A percentile compares a stretch with the other conserved stretches of the same genome.
Evolutionary conservation across 2,888 invertebrate species (phyloP).

Genomic region (Oasisia sp.): DNA sequence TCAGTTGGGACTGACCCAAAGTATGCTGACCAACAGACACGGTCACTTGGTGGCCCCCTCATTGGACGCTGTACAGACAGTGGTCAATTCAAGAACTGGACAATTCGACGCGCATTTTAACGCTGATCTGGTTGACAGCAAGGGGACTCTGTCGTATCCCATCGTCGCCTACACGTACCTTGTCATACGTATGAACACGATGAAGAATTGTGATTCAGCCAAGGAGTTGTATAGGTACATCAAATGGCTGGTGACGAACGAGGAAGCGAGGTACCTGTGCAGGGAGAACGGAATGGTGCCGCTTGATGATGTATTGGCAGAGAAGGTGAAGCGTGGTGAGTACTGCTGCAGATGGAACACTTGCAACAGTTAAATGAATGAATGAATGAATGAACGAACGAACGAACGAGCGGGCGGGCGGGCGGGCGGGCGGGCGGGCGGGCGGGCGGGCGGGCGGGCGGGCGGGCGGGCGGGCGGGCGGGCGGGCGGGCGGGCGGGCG

Average conservation of each 20-base stretch:
- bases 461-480: no score
- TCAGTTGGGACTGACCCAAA: not conserved
- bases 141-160: slow-evolving; percentile 47
- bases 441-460: no score
- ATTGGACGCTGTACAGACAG: not conserved
- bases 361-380: no score
- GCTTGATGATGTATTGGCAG: not conserved
- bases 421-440: no score
- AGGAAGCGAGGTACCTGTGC: slow-evolving; percentile 14
- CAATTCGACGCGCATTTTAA: not conserved
- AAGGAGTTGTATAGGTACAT: slow-evolving; percentile 56
- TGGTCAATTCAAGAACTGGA: not conserved
- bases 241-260: slow-evolving; percentile 49
- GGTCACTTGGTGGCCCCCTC: not conserved
- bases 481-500: no score
- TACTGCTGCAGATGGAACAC: not conserved
- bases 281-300: not conserved
- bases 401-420: no score
- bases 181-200: slow-evolving; percentile 45
- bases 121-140: slow-evolving; percentile 42
- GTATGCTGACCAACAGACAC: not conserved
- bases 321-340: not conserved
- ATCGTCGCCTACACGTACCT: slow-evolving; percentile 58
- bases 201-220: slow-evolving; percentile 48
- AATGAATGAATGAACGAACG: no score